Evolutionary conservation across 2,797 vertebrate genomes (phyloP).

Genomic region (Columba guinea): DNA sequence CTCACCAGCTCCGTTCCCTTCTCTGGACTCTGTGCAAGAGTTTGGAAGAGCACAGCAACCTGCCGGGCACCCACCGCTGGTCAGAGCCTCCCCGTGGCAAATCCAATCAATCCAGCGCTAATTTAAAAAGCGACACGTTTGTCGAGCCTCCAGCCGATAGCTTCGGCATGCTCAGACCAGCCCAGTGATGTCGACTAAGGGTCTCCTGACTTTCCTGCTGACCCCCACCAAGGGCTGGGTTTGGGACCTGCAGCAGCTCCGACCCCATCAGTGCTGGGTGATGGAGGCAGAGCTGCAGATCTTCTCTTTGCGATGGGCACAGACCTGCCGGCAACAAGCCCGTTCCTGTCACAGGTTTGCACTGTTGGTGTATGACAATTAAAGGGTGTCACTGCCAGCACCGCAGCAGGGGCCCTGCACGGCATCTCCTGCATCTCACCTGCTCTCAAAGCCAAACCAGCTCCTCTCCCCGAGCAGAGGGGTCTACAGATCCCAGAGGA

Average conservation of each 20-base stretch:
- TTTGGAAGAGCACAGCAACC: background rate
- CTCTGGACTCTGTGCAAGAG: no score
- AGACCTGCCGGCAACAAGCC: background rate
- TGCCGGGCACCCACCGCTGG: fast-evolving
- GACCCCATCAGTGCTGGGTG: background rate
- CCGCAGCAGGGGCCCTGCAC: background rate
- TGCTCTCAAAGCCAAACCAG: fast-evolving
- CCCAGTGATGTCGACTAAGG: background rate
- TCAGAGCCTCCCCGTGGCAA: background rate
- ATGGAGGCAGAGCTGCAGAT: no score
- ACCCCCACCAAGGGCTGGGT: background rate
- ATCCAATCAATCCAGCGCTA: background rate
- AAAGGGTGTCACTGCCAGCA: background rate
- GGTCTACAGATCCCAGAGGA: background rate
- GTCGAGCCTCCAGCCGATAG: background rate
- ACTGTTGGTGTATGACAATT: background rate
- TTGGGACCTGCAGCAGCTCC: background rate
- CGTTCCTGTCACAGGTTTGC: background rate
- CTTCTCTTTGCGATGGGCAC: background rate
- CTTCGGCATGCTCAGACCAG: background rate
- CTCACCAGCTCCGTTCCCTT: no score
- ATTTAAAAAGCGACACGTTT: background rate
- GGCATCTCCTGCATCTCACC: background rate
- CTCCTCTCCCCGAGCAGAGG: background rate
- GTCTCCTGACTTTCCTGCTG: fast-evolving